Percentiles rank a stretch among this genome's conserved stretches.
These are phyloP conservation scores for Erebia palarica DNA, from an alignment of 2,888 invertebrate species.

Conservation along the genomic window DNA sequence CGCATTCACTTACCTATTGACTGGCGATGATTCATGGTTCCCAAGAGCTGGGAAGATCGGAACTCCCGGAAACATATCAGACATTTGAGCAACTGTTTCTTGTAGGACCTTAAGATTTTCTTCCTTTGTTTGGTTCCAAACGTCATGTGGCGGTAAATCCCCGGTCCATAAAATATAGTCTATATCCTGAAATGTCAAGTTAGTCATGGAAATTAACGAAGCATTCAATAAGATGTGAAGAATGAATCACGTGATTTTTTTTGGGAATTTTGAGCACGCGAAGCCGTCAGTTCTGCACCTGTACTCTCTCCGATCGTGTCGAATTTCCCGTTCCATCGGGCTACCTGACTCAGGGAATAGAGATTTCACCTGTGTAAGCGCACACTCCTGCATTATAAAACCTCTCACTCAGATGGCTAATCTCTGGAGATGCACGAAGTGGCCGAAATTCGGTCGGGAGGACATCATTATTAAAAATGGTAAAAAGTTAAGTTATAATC, in stretches of 20 bases:
- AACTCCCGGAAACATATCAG: slow-evolving; percentile 93
- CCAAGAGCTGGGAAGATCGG: slow-evolving; percentile 97
- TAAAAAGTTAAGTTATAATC: background rate
- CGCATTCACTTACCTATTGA: slow-evolving; percentile 88
- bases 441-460: too few relatives aligned
- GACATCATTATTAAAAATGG: too few relatives aligned
- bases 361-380: too few relatives aligned
- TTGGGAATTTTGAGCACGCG: too few relatives aligned
- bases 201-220: background rate
- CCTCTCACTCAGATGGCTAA: too few relatives aligned
- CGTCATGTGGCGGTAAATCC: slow-evolving; percentile 97
- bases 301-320: too few relatives aligned
- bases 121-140: slow-evolving; percentile 95
- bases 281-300: too few relatives aligned
- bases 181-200: slow-evolving; percentile 85
- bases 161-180: slow-evolving; percentile 98
- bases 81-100: slow-evolving; percentile 93
- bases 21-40: slow-evolving; percentile 98
- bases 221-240: background rate
- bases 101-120: slow-evolving; percentile 93
- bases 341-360: too few relatives aligned
- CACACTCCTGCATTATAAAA: too few relatives aligned
- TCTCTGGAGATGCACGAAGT: too few relatives aligned
- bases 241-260: background rate
- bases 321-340: too few relatives aligned